Base-by-base conservation (phyloP, 1,140 invertebrate species). In the Papilio polyxenes region DNA sequence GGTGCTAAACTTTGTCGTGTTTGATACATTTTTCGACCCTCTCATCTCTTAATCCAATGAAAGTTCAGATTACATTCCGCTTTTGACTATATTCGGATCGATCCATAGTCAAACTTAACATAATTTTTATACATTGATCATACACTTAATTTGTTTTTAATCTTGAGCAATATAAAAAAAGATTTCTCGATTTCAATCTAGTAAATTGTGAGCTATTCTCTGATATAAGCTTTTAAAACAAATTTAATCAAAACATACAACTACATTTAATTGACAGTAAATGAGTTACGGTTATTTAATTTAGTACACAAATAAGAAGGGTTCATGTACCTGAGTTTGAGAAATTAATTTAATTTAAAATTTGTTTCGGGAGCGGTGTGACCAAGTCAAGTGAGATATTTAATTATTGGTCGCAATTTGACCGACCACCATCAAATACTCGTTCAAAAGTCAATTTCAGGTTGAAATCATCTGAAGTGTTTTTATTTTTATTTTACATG, bases 301-400 rank as follows among this genome's bases (percentile, higher is more conserved):
- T 15, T 40, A 37, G 53, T 0, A 72, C 17, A 72, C 31, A 72
- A 72, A 72, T 15, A 72, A 15, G 13, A 72, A 31, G 20, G 65
- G 31, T 69, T 72, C 37, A 5, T 37, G 5, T 72, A 72, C 65
- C 65, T 72, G 65, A 37, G 65, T 40, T 37, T 72, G 13, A 72
- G 65, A 69, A 69, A 69, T 69, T 69, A 69, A 72, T 72, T 72
- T 72, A 40, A 40, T 72, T 40, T 72, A 40, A 72, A 72, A 37
- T 65, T 0, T n/a, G 13, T 72, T 72, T 72, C 15, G 23, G 65
- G 65, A 15, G 7, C 31, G 65, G 23, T 72, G 62, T 65, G 65
- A 72, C 31, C 65, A 72, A 72, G 31, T 72, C 65, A 5, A 72
- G 65, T 72, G 65, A 37, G 31, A 72, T 72, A 72, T 72, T 72